Percentiles rank a stretch among this genome's conserved stretches.
Evolutionary conservation across 2,888 invertebrate species (phyloP).

Genomic region (Ophraella communa): DNA sequence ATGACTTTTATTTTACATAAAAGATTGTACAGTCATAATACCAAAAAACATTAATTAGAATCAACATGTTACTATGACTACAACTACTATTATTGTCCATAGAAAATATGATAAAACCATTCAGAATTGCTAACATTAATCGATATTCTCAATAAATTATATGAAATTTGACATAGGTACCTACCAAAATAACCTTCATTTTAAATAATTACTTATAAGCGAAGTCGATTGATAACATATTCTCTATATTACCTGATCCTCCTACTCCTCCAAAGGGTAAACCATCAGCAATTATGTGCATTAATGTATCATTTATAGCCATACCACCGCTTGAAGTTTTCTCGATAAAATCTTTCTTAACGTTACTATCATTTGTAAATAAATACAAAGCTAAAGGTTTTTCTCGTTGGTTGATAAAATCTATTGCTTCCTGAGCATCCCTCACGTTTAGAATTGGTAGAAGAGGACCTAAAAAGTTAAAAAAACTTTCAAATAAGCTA

Average conservation of each 20-base stretch:
- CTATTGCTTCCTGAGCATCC: slow-evolving; percentile 86
- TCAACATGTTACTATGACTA: too few relatives aligned
- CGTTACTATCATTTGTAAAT: slow-evolving; percentile 71
- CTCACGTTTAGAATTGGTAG: slow-evolving; percentile 86
- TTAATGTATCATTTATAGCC: slow-evolving; percentile 84
- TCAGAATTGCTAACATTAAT: too few relatives aligned
- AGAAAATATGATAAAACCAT: too few relatives aligned
- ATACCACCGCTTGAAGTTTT: slow-evolving; percentile 83
- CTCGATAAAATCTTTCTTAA: slow-evolving; percentile 68
- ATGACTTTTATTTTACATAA: too few relatives aligned
- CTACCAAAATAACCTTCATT: too few relatives aligned
- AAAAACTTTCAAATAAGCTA: too few relatives aligned
- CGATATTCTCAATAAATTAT: too few relatives aligned
- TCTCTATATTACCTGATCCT: slow-evolving; percentile 66
- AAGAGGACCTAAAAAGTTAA: slow-evolving; percentile 75
- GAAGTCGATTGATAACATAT: too few relatives aligned
- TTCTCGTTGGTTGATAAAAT: slow-evolving; percentile 87
- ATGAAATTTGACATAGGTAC: too few relatives aligned
- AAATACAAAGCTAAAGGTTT: slow-evolving; percentile 90
- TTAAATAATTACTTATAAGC: background rate
- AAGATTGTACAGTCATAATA: too few relatives aligned
- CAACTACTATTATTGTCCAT: too few relatives aligned
- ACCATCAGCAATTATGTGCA: slow-evolving; percentile 85
- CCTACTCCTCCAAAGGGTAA: slow-evolving; percentile 99
- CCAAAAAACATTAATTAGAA: too few relatives aligned